phyloP scores from a whole-genome alignment of 2,113 vertebrate species.

The Mobula hypostoma region DNA sequence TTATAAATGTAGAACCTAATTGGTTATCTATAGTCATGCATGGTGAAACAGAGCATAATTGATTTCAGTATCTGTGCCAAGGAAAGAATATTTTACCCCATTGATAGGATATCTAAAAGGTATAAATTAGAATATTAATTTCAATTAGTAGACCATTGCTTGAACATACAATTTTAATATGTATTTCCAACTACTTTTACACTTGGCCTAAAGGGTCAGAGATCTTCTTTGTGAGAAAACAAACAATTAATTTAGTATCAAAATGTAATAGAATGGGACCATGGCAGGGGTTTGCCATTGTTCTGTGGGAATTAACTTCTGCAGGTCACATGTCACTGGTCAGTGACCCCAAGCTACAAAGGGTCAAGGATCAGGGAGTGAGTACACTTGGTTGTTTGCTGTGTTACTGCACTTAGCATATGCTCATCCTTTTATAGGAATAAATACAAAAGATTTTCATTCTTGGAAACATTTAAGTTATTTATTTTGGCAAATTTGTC shows the following conservation, averaged over 20 bases:
- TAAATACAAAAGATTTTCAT: slow-evolving; percentile 24
- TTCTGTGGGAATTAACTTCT: slow-evolving; percentile 65
- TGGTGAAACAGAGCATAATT: slow-evolving; percentile 17
- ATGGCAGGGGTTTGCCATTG: slow-evolving; percentile 54
- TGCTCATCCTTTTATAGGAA: slow-evolving; percentile 3
- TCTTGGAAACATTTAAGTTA: neutral
- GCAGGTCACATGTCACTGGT: slow-evolving; percentile 64
- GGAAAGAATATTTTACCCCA: slow-evolving; percentile 27
- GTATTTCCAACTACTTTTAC: slow-evolving; percentile 15
- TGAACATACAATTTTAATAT: slow-evolving; percentile 15
- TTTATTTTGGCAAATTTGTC: neutral
- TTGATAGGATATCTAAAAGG: neutral
- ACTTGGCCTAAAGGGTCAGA: slow-evolving; percentile 54
- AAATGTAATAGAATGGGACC: slow-evolving; percentile 67
- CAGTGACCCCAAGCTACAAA: slow-evolving; percentile 61
- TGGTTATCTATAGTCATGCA: slow-evolving; percentile 12
- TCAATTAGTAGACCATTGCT: slow-evolving; percentile 10
- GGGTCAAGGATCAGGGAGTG: slow-evolving; percentile 41
- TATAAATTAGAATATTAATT: slow-evolving; percentile 28
- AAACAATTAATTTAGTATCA: slow-evolving; percentile 69
- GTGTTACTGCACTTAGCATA: slow-evolving; percentile 23
- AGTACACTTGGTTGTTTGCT: slow-evolving; percentile 29
- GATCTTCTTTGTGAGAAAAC: slow-evolving; percentile 52
- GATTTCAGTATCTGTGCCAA: neutral
- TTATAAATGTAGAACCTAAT: slow-evolving; percentile 13